These are phyloP conservation scores for Nestor notabilis DNA, from an alignment of 2,113 vertebrate species.

Conservation along the genomic window DNA sequence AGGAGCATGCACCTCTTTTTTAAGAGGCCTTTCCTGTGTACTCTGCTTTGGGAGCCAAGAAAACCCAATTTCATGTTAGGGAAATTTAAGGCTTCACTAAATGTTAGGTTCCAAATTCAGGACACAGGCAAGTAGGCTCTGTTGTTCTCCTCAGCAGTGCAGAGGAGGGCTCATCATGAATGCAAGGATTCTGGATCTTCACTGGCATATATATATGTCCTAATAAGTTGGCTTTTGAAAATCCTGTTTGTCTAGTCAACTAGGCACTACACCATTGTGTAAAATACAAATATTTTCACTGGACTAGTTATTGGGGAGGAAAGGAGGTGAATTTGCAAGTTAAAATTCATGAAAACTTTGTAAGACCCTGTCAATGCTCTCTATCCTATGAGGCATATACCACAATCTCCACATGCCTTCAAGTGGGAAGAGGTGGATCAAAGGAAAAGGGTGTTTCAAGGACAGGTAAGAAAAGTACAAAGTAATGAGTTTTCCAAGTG, in stretches of 20 bases:
- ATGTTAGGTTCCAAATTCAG: neutral
- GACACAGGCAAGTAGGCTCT: neutral
- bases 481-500: neutral
- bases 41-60: neutral
- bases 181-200: neutral
- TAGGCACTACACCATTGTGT: neutral
- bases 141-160: neutral
- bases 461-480: neutral
- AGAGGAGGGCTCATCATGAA: neutral
- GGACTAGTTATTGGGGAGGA: neutral
- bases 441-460: neutral
- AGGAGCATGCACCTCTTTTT: neutral
- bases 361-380: neutral
- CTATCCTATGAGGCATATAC: neutral
- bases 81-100: neutral
- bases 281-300: neutral
- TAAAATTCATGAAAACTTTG: neutral
- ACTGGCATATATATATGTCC: neutral
- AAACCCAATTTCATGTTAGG: neutral
- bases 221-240: neutral
- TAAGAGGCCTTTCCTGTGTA: neutral
- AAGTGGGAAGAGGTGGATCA: neutral
- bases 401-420: neutral
- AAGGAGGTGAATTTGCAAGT: neutral
- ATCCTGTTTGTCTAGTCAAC: neutral